phyloP scores from a whole-genome alignment of 1,140 invertebrate genomes.

The Zaprionus ghesquierei region DNA sequence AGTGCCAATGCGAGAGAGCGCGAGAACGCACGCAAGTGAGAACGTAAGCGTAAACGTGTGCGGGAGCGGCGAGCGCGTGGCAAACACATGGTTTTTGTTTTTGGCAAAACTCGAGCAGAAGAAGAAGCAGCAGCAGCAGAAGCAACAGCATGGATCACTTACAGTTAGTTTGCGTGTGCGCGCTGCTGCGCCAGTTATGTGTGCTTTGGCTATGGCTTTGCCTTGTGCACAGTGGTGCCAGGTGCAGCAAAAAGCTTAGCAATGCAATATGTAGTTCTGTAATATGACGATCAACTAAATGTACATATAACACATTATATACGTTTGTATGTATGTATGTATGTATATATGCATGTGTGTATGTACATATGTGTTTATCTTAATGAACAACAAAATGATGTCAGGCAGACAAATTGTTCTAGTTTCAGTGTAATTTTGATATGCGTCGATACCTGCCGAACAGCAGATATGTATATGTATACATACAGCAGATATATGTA shows the following conservation, averaged over 20 bases:
- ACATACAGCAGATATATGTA: not conserved
- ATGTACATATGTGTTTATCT: too few relatives aligned
- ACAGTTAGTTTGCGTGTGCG: conserved; percentile 52
- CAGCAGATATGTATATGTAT: not conserved
- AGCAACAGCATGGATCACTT: conserved; percentile 50
- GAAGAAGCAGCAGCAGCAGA: conserved; percentile 51
- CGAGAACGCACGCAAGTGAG: not conserved
- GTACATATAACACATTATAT: too few relatives aligned
- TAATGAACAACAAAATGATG: too few relatives aligned
- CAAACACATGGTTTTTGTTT: conserved; percentile 81
- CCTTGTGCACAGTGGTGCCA: conserved; percentile 24
- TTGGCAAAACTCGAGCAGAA: conserved; percentile 59
- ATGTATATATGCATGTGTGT: too few relatives aligned
- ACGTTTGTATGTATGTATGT: too few relatives aligned
- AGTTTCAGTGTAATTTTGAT: conserved; percentile 14
- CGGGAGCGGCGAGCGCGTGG: conserved; percentile 58
- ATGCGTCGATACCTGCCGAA: not conserved
- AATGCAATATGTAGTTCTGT: not conserved
- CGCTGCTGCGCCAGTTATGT: not conserved
- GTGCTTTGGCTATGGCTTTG: conserved; percentile 1
- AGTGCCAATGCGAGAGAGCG: not conserved
- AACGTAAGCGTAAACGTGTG: too few relatives aligned
- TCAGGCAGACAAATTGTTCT: not conserved
- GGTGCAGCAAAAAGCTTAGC: not conserved
- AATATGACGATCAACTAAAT: not conserved